Evolutionary conservation across 2,888 invertebrate species (phyloP).

Genomic region (Leptogaster cylindrica): DNA sequence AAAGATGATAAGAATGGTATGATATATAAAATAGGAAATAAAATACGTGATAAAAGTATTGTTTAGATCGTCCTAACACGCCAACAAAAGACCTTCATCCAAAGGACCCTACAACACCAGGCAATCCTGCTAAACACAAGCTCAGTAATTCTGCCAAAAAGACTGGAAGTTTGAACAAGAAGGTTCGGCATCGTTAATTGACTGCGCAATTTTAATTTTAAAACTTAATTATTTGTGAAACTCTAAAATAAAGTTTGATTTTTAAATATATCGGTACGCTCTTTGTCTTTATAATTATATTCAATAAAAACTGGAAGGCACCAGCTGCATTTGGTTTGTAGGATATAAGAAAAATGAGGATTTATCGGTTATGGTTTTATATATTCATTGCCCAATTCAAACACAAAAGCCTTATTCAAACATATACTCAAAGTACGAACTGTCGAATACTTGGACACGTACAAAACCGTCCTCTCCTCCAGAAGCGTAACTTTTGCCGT

Average conservation of each 20-base stretch:
- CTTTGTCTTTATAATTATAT: too few species aligned
- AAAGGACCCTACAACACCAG: conserved; percentile 57
- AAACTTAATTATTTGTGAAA: too few species aligned
- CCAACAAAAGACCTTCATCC: conserved; percentile 54
- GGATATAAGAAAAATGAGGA: too few species aligned
- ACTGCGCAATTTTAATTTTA: too few species aligned
- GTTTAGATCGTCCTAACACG: conserved; percentile 50
- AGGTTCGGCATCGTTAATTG: conserved; percentile 81
- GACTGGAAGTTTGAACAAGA: conserved; percentile 77
- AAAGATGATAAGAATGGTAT: conserved; percentile 59
- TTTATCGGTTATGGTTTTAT: too few species aligned
- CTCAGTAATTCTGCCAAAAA: conserved; percentile 67
- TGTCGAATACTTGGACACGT: conserved; percentile 94
- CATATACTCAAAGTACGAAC: conserved; percentile 93
- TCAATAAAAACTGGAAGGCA: too few species aligned
- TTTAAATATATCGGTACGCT: too few species aligned
- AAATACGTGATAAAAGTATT: neutral
- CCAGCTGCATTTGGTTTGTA: too few species aligned
- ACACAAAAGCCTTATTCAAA: conserved; percentile 72
- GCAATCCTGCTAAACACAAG: conserved; percentile 64
- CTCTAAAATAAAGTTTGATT: too few species aligned
- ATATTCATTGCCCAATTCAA: too few species aligned
- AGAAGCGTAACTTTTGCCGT: conserved; percentile 94
- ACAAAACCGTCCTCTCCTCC: conserved; percentile 99
- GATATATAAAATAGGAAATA: neutral